Evolutionary conservation across 2,797 vertebrate species (phyloP), one percentile per base, ranked within the genome.

Genomic region (Malacoctenus gilli): DNA sequence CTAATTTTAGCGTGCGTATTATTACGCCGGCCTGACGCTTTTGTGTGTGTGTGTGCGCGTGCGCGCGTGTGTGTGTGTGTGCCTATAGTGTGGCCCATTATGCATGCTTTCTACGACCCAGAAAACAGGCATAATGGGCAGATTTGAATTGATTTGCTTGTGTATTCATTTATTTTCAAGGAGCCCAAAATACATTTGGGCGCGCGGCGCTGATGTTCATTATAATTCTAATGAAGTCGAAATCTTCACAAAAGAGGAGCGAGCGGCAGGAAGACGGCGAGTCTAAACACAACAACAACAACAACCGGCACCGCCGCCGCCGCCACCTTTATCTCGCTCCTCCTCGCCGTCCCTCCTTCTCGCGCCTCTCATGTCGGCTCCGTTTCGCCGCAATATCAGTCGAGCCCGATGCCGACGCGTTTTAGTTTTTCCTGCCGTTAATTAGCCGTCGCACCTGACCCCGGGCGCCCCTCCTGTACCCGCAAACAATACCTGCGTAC

Each of bases 211-310:
- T 52, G 79, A 83, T 61, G 73, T 85, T 86, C 82, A 86, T 89
- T 87, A 84, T 80, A 58, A 87, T 89, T 89, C 84, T 86, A 88
- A 89, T 85, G 87, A 88, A 83, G 83, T 80, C 72, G 44, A 37
- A 79, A 74, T 80, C 63, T 41, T 74, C 79, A 68, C 72, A 79
- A 82, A 82, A 71, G 76, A 85, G 59, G 55, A 74, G 72, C 36
- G 67, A 75, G 75, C 51, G 23, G 64, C 64, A 36, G 72, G 64
- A 76, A 80, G 78, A 69, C 57, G 12, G 62, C 74, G 19, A 74
- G 72, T 66, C 74, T 55, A 75, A 82, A 81, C 79, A 70, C 64
- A 57, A 31, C 55, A 75, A 82, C 68, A 75, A 79, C 79, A 79
- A 69, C 63, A 55, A 32, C 53, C 72, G 67, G 59, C 52, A 50